These are phyloP conservation scores for Trachelus tabidus DNA, from an alignment of 2,888 invertebrate genomes.

Conservation along the genomic window DNA sequence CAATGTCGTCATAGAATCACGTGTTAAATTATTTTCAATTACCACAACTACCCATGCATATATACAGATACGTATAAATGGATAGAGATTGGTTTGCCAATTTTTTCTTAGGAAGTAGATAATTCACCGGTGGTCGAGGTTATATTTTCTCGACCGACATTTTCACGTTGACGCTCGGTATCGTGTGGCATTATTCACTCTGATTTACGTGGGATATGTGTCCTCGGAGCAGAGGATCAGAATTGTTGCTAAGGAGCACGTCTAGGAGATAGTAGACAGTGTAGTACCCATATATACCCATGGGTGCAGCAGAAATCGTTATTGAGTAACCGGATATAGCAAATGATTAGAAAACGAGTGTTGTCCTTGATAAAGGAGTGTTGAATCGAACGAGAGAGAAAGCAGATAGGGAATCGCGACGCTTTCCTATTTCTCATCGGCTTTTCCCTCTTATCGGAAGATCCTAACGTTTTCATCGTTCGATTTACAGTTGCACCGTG, in stretches of 20 bases:
- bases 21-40: too few species aligned
- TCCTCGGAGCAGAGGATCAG: background rate
- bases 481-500: conserved; percentile 43
- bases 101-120: background rate
- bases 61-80: too few species aligned
- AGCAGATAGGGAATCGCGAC: background rate
- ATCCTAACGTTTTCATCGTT: conserved; percentile 47
- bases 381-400: background rate
- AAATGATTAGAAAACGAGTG: background rate
- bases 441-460: conserved; percentile 17
- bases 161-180: background rate
- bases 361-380: background rate
- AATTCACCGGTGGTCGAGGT: background rate
- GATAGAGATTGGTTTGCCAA: background rate
- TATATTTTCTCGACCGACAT: background rate
- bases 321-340: background rate
- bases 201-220: background rate
- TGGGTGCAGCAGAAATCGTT: background rate
- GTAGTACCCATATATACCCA: background rate
- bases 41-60: too few species aligned
- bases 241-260: background rate
- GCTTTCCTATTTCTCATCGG: background rate
- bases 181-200: background rate
- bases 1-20: too few species aligned
- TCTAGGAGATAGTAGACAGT: background rate